Evolutionary conservation across 1,140 invertebrate species (phyloP), one percentile per base, ranked within the genome.

Genomic region (Dysdera silvatica): DNA sequence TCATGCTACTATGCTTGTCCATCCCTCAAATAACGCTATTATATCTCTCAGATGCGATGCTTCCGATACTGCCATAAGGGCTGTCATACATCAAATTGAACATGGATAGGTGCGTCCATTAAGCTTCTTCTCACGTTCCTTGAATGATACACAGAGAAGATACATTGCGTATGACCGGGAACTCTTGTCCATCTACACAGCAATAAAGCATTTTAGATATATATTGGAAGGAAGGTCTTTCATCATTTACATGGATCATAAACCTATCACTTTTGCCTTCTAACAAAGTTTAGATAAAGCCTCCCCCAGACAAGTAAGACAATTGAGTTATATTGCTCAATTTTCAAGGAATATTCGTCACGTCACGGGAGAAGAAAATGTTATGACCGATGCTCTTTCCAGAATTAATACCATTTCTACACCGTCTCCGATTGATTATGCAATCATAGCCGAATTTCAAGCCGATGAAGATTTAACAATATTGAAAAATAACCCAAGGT

Each of bases 141-240:
- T 72, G 20, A 55, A 12, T 16, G 32, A 29, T 14, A 20, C 52
- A 2, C 56, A 71, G 43, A 32, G 5, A 32, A 55, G 60, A 26
- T 70, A 65, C 28, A 60, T 35, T 40, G 55, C 61, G 6, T 69
- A 55, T 60, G 69, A 67, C 12, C 18, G 68, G 14, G 65, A 72
- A 41, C 67, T 71, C 3, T 66, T 74, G 12, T 71, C 73, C 10
- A 53, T 70, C 5, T 70, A 68, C 49, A 16, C 32, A 0, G 63
- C 68, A 14, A 65, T 77, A 1, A 68, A 69, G 20, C 58, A 70
- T 61, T 75, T 74, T 56, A 28, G 59, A 23, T 65, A 71, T 59
- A 40, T 71, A 16, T 18, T 74, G 0, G 72, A 75, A 63, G 69
- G 73, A 10, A 49, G 71, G 28, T 3, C 62, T 4, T 74, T 77